Evolutionary conservation across 2,113 vertebrate species (phyloP).

Genomic region (Piprites chloris): DNA sequence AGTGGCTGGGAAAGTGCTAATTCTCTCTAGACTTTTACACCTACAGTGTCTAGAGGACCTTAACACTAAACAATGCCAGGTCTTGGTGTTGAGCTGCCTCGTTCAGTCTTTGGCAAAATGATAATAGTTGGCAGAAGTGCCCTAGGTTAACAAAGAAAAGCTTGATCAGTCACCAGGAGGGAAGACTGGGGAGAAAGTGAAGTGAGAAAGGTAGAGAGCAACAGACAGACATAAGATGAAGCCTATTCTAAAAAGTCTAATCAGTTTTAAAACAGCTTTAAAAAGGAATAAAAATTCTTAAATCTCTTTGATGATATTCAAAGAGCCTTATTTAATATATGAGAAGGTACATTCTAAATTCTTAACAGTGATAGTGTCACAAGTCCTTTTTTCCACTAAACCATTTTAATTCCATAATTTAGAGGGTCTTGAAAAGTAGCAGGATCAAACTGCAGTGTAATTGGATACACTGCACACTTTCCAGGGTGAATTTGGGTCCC

Average conservation of each 20-base stretch:
- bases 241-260: conserved; percentile 43
- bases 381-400: conserved; percentile 51
- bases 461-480: conserved; percentile 36
- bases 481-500: conserved; percentile 29
- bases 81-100: conserved; percentile 41
- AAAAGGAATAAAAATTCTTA: conserved; percentile 75
- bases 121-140: conserved; percentile 46
- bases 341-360: conserved; percentile 73
- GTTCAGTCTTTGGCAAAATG: conserved; percentile 4
- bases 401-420: conserved; percentile 75
- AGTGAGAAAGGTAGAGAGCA: neutral
- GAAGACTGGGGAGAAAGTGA: neutral
- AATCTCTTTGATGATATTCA: conserved; percentile 80
- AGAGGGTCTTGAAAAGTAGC: conserved; percentile 66
- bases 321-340: conserved; percentile 73
- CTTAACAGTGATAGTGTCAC: conserved; percentile 71
- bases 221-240: neutral
- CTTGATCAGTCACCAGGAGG: conserved; percentile 26
- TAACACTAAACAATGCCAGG: conserved; percentile 23
- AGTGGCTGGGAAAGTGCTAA: conserved; percentile 60
- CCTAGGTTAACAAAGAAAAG: conserved; percentile 39
- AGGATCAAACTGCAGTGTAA: conserved; percentile 52
- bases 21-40: conserved; percentile 16
- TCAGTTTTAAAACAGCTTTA: conserved; percentile 70
- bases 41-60: neutral